These are phyloP conservation scores for Conops quadrifasciatus DNA, from an alignment of 2,888 invertebrate genomes.

Conservation along the genomic window DNA sequence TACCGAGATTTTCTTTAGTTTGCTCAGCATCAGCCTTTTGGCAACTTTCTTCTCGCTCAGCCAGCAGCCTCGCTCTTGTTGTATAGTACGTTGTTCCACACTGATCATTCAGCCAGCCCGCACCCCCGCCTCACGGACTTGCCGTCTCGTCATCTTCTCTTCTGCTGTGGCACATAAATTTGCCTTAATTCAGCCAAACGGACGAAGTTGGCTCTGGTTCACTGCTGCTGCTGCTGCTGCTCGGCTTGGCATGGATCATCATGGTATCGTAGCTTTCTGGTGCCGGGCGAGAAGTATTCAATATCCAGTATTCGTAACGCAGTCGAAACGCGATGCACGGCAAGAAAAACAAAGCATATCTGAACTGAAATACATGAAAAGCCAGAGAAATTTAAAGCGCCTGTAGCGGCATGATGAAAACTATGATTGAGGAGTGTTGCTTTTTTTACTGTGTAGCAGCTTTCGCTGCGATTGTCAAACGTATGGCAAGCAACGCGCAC, in stretches of 20 bases:
- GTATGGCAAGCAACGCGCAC: background rate
- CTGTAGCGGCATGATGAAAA: background rate
- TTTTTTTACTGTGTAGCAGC: background rate
- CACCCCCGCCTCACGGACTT: background rate
- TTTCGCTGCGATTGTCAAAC: background rate
- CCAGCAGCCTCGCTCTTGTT: background rate
- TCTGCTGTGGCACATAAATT: slow-evolving; percentile 9
- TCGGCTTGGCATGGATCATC: too few species aligned
- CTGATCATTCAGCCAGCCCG: background rate
- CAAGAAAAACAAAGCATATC: background rate
- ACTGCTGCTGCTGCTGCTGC: background rate
- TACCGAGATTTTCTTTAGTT: background rate
- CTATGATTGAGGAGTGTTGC: background rate
- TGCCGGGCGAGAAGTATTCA: background rate
- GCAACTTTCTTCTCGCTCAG: slow-evolving; percentile 10
- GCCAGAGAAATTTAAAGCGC: background rate
- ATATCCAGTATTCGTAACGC: background rate
- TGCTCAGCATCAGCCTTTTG: background rate
- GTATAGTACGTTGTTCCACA: background rate
- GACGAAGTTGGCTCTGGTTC: slow-evolving; percentile 8
- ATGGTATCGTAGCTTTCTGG: background rate
- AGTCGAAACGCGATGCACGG: background rate
- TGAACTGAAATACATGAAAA: background rate
- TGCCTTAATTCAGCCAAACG: slow-evolving; percentile 19
- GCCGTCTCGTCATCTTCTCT: background rate